Evolutionary conservation across 35 echinoderm and acorn worm genomes (phyloP).

Genomic region (Holothuria glaberrima): DNA sequence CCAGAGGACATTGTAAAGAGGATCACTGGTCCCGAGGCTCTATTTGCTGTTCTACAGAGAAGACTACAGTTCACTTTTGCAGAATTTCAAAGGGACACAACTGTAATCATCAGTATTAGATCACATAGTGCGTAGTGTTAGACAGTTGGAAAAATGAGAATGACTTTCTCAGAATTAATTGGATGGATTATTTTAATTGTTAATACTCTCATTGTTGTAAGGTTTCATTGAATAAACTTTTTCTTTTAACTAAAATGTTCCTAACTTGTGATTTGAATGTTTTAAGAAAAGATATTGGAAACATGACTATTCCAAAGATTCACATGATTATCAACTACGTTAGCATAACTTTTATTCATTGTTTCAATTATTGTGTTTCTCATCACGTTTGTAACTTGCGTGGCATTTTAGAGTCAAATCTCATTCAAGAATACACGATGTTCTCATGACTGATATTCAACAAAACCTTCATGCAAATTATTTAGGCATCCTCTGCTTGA

Average conservation of each 20-base stretch:
- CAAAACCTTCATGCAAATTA: not conserved
- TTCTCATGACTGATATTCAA: not conserved
- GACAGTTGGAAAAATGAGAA: not conserved
- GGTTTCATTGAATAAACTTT: not conserved
- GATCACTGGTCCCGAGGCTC: slow-evolving; percentile 4
- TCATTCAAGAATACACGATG: not conserved
- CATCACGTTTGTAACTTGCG: slow-evolving; percentile 7
- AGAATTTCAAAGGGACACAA: not conserved
- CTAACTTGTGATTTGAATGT: slow-evolving; percentile 1
- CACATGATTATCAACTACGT: not conserved
- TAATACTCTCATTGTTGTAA: not conserved
- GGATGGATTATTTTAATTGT: no score
- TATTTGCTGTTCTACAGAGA: not conserved
- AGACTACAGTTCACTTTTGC: not conserved
- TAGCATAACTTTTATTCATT: slow-evolving; percentile 4
- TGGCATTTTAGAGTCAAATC: not conserved
- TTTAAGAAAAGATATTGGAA: not conserved
- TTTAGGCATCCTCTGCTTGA: not conserved
- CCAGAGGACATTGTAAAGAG: not conserved
- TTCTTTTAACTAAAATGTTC: not conserved
- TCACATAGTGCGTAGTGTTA: not conserved
- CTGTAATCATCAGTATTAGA: not conserved
- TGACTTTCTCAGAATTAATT: not conserved
- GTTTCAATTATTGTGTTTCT: slow-evolving; percentile 2
- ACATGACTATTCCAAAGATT: not conserved